phyloP scores from a whole-genome alignment of 2,113 vertebrate genomes.

The Paramormyrops kingsleyae region DNA sequence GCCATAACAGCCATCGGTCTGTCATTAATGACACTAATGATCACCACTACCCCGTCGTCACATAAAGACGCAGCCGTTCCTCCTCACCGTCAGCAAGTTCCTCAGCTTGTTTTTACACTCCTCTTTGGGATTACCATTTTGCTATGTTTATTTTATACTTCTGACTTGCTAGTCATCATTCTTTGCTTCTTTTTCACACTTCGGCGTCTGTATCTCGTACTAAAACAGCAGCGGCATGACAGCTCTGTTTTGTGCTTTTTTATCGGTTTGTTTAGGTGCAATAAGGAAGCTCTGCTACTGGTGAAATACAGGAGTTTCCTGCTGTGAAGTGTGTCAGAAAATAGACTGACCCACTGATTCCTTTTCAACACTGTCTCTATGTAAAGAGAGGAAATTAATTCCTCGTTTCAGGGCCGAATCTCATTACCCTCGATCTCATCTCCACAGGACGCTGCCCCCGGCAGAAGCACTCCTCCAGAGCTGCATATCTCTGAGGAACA shows the following conservation, averaged over 20 bases:
- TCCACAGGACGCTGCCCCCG: background rate
- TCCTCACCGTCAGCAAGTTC: background rate
- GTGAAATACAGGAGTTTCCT: background rate
- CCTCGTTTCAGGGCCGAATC: background rate
- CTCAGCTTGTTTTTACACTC: background rate
- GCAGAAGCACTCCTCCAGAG: background rate
- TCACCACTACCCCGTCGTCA: background rate
- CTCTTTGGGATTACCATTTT: background rate
- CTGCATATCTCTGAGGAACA: background rate
- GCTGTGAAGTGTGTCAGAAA: background rate
- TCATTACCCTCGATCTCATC: background rate
- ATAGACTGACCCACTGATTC: background rate
- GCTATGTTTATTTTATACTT: background rate
- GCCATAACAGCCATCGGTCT: background rate
- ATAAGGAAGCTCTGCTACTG: background rate
- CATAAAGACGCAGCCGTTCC: background rate
- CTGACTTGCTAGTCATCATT: background rate
- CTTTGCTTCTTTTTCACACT: background rate
- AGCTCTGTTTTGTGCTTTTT: background rate
- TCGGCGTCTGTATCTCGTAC: background rate
- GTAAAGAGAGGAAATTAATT: conserved; percentile 1
- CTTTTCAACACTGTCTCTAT: background rate
- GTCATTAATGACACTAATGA: background rate
- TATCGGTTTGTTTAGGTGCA: background rate
- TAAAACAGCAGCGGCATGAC: background rate